Conservation (phyloP, 2,888 invertebrate species). For the Chaetogeoica ovagalla region DNA sequence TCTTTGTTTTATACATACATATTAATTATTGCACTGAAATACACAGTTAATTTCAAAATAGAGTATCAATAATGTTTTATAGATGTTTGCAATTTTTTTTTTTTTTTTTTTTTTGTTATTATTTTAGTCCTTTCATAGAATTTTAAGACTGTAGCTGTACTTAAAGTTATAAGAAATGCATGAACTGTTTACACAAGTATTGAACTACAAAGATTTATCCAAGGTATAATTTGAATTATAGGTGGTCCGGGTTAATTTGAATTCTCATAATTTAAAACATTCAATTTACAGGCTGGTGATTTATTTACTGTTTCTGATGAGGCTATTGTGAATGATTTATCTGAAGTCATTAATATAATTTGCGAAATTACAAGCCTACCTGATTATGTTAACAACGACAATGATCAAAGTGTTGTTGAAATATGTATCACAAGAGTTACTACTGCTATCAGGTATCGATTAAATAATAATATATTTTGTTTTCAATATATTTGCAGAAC, state of each 20-base stretch:
- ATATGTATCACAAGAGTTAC: constrained; percentile 90
- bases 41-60: background rate
- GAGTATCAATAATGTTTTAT: background rate
- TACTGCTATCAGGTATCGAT: constrained; percentile 74
- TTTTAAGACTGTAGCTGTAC: constrained; percentile 33
- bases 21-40: background rate
- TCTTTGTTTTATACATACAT: background rate
- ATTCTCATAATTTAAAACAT: constrained; percentile 14
- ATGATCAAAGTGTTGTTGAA: constrained; percentile 93
- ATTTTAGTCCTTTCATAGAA: constrained; percentile 29
- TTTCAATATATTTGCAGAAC: no score
- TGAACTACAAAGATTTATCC: constrained; percentile 86
- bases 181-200: constrained; percentile 85
- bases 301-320: constrained; percentile 85
- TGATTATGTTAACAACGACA: constrained; percentile 82
- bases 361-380: constrained; percentile 80
- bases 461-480: background rate
- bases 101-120: background rate
- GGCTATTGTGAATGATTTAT: constrained; percentile 81
- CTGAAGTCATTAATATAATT: constrained; percentile 77
- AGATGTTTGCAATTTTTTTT: constrained; percentile 2
- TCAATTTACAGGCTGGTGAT: constrained; percentile 73
- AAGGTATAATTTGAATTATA: constrained; percentile 59
- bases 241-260: background rate
- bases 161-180: constrained; percentile 67